Base-by-base conservation (phyloP, 2,113 vertebrate species). In the Datnioides undecimradiatus region DNA sequence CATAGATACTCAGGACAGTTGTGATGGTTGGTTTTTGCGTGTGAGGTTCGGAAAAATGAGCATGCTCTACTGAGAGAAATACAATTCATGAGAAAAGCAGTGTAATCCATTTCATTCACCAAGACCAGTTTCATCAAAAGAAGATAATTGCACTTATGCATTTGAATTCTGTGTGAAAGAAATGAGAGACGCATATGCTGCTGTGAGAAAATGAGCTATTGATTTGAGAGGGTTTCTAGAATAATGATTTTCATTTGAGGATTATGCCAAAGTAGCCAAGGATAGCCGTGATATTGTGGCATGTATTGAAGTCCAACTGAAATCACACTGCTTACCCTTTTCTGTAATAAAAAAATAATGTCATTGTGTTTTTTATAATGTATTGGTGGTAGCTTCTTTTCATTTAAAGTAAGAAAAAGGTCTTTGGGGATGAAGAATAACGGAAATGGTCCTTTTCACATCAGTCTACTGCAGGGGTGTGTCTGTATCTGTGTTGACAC, bases 191-290 rank as follows among this genome's bases (percentile, higher is more conserved):
- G 31, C 33, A 8, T 27, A 5, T 48, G 25, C 66, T 67, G 71
- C 48, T 69, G 75, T 76, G 68, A 80, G 70, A 87, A 77, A 90
- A 86, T 48, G 17, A 81, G 72, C 66, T 76, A 85, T 86, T 84
- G 85, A 89, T 89, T 83, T 54, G 14, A 38, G 16, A 80, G 40
- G 21, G 21, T 51, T 75, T 80, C 48, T 9, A 54, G 65, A 71
- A 80, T 59, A 66, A 83, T 23, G 31, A 43, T 74, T 88, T 88
- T 76, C 13, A 73, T 69, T 75, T 68, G 4, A 70, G 46, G 23
- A 76, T 82, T 54, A 63, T 4, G 33, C 29, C 51, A 54, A 34
- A 41, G 45, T 41, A 25, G 21, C 58, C 1, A 5, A 66, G 69
- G 59, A 25, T 40, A 67, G 40, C 52, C 52, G 59, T 60, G 25